A percentile compares a stretch with the other conserved stretches of the same genome.
phyloP scores from a whole-genome alignment of 2,113 vertebrate genomes.

The Oenanthe melanoleuca region DNA sequence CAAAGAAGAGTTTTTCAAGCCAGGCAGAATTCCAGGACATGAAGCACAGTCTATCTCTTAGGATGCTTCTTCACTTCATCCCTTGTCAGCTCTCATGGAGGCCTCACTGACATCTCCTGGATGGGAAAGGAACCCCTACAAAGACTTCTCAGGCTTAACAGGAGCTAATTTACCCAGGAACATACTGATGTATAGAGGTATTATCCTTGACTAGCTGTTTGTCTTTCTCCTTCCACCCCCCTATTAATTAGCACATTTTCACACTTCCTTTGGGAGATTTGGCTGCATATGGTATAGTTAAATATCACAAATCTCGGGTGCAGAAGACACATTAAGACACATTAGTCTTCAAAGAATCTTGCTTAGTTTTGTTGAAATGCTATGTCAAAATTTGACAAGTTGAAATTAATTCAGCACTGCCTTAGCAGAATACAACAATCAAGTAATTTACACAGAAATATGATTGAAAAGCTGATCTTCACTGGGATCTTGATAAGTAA shows the following conservation, averaged over 20 bases:
- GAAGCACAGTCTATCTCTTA: not conserved
- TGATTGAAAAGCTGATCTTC: not conserved
- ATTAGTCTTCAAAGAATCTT: not conserved
- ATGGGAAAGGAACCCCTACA: not conserved
- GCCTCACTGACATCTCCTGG: not conserved
- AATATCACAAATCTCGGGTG: not conserved
- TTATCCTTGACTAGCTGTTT: not conserved
- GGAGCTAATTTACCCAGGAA: not conserved
- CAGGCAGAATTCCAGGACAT: not conserved
- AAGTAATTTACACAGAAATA: not conserved
- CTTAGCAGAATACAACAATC: not conserved
- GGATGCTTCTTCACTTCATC: not conserved
- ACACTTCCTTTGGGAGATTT: not conserved
- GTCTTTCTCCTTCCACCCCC: not conserved
- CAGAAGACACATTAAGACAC: not conserved
- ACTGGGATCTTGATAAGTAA: not conserved
- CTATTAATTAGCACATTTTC: conserved; percentile 12
- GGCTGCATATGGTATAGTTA: not conserved
- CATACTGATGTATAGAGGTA: not conserved
- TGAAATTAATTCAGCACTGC: not conserved
- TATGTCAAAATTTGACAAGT: not conserved
- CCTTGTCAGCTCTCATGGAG: not conserved
- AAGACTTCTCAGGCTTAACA: not conserved
- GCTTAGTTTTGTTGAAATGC: not conserved
- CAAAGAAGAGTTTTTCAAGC: not conserved